These are phyloP conservation scores for Tethya wilhelma DNA, from an alignment of 37 sponge, comb jelly and placozoan genomes.

Conservation along the genomic window DNA sequence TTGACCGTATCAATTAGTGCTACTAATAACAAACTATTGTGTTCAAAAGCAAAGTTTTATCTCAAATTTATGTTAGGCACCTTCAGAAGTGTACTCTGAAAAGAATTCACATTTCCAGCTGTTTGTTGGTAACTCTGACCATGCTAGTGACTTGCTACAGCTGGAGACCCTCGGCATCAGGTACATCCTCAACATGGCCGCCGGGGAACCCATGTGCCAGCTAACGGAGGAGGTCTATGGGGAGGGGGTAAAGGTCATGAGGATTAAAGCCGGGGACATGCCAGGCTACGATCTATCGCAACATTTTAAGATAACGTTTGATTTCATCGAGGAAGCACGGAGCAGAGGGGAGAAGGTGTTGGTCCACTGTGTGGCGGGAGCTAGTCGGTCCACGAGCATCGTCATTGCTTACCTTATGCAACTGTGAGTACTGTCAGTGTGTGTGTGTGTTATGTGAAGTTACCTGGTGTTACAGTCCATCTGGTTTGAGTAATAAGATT, in stretches of 20 bases:
- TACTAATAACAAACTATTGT: too few species aligned
- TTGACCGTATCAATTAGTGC: too few species aligned
- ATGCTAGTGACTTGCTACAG: slow-evolving; percentile 29
- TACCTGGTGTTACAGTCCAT: not conserved
- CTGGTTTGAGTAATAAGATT: not conserved
- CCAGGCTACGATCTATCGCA: slow-evolving; percentile 31
- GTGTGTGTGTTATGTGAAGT: not conserved
- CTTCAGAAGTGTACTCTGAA: slow-evolving; percentile 23
- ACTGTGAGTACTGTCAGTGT: slow-evolving; percentile 5
- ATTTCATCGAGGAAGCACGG: slow-evolving; percentile 50
- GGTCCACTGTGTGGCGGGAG: slow-evolving; percentile 73
- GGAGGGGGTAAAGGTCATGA: slow-evolving; percentile 22
- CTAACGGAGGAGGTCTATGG: slow-evolving; percentile 37
- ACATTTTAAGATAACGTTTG: slow-evolving; percentile 35
- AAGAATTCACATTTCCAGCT: slow-evolving; percentile 26
- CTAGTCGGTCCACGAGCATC: slow-evolving; percentile 61
- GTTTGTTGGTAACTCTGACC: slow-evolving; percentile 37
- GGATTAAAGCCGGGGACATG: slow-evolving; percentile 47
- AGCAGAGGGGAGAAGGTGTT: slow-evolving; percentile 21
- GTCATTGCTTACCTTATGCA: slow-evolving; percentile 61
- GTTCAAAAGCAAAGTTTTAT: not conserved
- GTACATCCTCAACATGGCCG: slow-evolving; percentile 50
- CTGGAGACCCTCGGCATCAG: slow-evolving; percentile 47
- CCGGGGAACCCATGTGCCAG: slow-evolving; percentile 22
- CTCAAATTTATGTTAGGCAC: not conserved